Conservation (phyloP, 2,797 vertebrate genomes). For the Muraenolepis orangiensis region DNA sequence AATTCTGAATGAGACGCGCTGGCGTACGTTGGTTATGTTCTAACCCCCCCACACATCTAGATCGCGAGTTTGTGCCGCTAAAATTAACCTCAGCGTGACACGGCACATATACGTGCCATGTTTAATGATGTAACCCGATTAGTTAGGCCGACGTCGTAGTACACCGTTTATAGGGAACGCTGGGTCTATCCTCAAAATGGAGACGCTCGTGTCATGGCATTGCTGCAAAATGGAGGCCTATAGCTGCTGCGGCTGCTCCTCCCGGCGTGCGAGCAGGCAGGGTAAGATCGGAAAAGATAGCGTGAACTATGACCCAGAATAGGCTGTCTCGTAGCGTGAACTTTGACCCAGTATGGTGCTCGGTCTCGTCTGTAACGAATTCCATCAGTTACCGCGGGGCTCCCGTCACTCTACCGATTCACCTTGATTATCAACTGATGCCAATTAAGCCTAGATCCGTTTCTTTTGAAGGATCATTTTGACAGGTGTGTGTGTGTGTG, state of each 20-base stretch:
- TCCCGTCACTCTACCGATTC: background rate
- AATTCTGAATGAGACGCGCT: background rate
- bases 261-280: conserved; percentile 45
- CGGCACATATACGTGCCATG: background rate
- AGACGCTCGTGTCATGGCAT: conserved; percentile 27
- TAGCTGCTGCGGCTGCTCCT: conserved; percentile 34
- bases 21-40: background rate
- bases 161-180: background rate
- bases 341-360: conserved; percentile 69
- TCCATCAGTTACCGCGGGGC: conserved; percentile 41
- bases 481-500: too few relatives aligned
- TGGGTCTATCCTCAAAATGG: conserved; percentile 53
- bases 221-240: conserved; percentile 72
- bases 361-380: conserved; percentile 49
- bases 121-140: background rate
- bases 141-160: too few relatives aligned
- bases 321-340: conserved; percentile 57
- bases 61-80: background rate
- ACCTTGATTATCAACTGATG: background rate
- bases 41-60: background rate
- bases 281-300: conserved; percentile 59
- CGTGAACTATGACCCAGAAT: conserved; percentile 72
- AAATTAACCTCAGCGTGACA: background rate
- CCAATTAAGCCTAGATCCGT: background rate
- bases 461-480: background rate